These are phyloP conservation scores for Henricia sp. DNA, from an alignment of 53 echinoderm and acorn worm genomes.

Conservation along the genomic window DNA sequence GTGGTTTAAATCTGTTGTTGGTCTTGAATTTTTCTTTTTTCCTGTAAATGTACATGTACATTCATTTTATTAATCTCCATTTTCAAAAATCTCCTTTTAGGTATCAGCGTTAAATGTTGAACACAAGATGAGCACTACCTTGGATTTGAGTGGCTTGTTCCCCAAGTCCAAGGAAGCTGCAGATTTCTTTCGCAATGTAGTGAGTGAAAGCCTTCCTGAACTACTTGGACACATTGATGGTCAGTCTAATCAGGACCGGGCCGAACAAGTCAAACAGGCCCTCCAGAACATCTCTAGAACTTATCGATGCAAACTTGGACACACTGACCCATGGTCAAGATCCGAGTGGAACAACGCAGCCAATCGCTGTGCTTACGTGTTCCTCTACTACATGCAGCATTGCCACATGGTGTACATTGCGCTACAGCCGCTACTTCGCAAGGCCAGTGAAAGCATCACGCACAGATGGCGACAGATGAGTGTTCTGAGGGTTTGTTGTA, in stretches of 20 bases:
- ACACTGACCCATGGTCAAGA: slow-evolving; percentile 41
- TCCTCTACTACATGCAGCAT: slow-evolving; percentile 53
- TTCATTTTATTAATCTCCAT: no score
- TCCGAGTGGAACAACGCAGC: slow-evolving; percentile 42
- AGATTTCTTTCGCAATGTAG: slow-evolving; percentile 31
- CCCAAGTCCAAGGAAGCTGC: slow-evolving; percentile 27
- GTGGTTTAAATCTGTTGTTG: no score
- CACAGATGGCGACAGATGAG: slow-evolving; percentile 55
- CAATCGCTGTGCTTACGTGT: slow-evolving; percentile 49
- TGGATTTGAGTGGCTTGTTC: slow-evolving; percentile 28
- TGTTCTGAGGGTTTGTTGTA: slow-evolving; percentile 6
- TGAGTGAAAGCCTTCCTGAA: slow-evolving; percentile 33
- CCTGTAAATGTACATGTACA: no score
- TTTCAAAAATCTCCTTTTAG: no score
- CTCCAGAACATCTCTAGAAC: slow-evolving; percentile 27
- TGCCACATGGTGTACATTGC: slow-evolving; percentile 53
- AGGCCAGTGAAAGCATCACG: background rate
- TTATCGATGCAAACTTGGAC: slow-evolving; percentile 35
- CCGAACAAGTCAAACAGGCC: slow-evolving; percentile 12
- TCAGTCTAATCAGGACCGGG: slow-evolving; percentile 33
- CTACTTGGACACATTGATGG: slow-evolving; percentile 41
- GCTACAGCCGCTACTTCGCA: slow-evolving; percentile 20
- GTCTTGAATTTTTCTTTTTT: no score
- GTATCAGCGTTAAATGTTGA: no score
- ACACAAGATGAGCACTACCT: background rate